Base-by-base conservation (phyloP, 1,140 invertebrate genomes). In the Centruroides vittatus region DNA sequence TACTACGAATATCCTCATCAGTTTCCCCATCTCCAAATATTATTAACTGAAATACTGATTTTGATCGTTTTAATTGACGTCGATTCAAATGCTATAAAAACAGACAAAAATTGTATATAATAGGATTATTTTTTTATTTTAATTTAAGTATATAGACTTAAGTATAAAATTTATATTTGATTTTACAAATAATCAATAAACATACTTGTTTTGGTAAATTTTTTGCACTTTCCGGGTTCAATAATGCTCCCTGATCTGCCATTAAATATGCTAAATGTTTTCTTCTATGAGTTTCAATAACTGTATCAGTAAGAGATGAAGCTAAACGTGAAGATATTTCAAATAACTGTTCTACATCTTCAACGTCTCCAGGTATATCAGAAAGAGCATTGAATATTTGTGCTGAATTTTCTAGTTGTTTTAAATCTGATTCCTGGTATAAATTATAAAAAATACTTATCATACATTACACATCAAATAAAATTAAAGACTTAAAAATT, bases 371-470 rank as follows among this genome's bases (percentile, higher is more conserved):
- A 61, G 93, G 93, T 70, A 96, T 89, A 72, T 95, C 90, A 8
- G 93, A 96, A 3, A 98, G 76, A 11, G 89, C 88, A 76, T 97
- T 98, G 73, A 98, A 98, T 70, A 98, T 95, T 77, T 96, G 88
- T 34, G 93, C 93, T 5, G 93, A 96, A 75, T 93, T 93, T 71
- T 91, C 88, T 65, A 92, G 76, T 65, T 82, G 78, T 64, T 82
- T 83, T 13, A 93, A 77, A 69, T 89, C 84, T 54, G 82, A 79
- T 75, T 94, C 91, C 83, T 75, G 61, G 57, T 55, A 58, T 51
- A 56, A 58, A 54, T 49, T 51, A 23, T 49, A 47, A 49, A 41
- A 60, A 3, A 48, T 61, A 54, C 1, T 61, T 66, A 41, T 41
- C 8, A 8, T 11, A 41, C 49, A 50, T 61, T 35, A 36, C 8